phyloP scores from a whole-genome alignment of 2,797 vertebrate genomes.

The Sebastes ruberrimus region DNA sequence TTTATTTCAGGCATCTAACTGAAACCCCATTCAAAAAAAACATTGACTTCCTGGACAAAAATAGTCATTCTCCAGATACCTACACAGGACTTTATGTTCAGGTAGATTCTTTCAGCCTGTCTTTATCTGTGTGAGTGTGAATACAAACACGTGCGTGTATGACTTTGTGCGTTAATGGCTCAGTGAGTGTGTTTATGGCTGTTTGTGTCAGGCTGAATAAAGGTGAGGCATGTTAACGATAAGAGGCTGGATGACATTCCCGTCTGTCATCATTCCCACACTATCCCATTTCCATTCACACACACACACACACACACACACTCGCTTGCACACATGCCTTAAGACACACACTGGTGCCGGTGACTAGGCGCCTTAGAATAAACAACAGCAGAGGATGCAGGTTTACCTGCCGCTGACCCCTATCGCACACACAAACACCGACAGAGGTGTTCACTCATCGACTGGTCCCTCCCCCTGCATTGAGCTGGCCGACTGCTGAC shows the following conservation, averaged over 20 bases:
- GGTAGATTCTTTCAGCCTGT: neutral
- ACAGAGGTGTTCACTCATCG: conserved; percentile 68
- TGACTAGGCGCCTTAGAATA: conserved; percentile 67
- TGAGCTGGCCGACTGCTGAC: conserved; percentile 65
- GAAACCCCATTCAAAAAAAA: no score
- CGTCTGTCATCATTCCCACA: conserved; percentile 74
- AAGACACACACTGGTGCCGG: conserved; percentile 34
- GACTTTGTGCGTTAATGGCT: conserved; percentile 56
- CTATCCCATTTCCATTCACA: conserved; percentile 60
- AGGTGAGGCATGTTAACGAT: conserved; percentile 76
- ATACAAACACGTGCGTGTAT: neutral
- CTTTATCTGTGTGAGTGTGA: conserved; percentile 21
- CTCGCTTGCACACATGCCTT: conserved; percentile 14
- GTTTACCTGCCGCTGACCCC: conserved; percentile 76
- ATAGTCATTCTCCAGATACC: neutral
- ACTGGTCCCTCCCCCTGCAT: conserved; percentile 46
- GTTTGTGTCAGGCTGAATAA: conserved; percentile 69
- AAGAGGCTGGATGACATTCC: conserved; percentile 79
- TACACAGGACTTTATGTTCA: neutral
- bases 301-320: conserved; percentile 20
- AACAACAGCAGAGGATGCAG: conserved; percentile 64
- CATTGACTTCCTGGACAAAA: neutral
- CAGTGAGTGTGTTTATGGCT: conserved; percentile 47
- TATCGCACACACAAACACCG: neutral
- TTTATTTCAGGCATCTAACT: no score